Evolutionary conservation across 2,113 vertebrate genomes (phyloP), one percentile per base, ranked within the genome.

Genomic region (Poecile atricapillus): DNA sequence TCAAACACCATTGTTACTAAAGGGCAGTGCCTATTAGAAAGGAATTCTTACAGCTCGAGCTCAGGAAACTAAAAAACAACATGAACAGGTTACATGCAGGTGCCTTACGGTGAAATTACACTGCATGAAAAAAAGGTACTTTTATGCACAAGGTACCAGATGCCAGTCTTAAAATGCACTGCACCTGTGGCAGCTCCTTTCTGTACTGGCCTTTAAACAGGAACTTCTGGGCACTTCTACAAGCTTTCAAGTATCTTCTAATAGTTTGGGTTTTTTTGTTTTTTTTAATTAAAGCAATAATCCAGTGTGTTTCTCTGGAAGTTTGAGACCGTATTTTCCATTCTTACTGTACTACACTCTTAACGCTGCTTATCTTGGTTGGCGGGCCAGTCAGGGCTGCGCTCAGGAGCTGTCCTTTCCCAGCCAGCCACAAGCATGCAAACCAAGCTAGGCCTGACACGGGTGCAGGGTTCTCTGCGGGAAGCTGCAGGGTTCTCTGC

Each of bases 361-460:
- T 18, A 44, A 4, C 25, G 4, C 20, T 5, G 11, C 28, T 15
- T 13, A 7, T 7, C 3, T 1, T 2, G 31, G 25, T 1, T 60
- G 20, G 39, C 8, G 3, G 20, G 23, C 49, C 33, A 15, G 24
- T 1, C 22, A 9, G n/a, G 0, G 25, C 2, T 5, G 37, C 20
- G 27, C 49, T 50, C 21, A 7, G 55, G 37, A 44, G 15, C 13
- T 11, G 10, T 10, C 1, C 13, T 3, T 20, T 33, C 50, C n/a
- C 31, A 5, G 12, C 11, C 11, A 16, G n/a, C 24, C 23, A 3
- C 0, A 16, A 18, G 6, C 0, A 21, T 2, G 69, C 86, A 43
- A 39, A 5, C 24, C 55, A 0, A 2, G 19, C 8, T 7, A 3
- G 0, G 0, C 16, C 16, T 5, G n/a, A 1, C 19, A 11, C 14